Percentiles rank a stretch among this genome's conserved stretches.
These are phyloP conservation scores for Drosophila lutescens DNA, from an alignment of 2,888 invertebrate species.

Conservation along the genomic window DNA sequence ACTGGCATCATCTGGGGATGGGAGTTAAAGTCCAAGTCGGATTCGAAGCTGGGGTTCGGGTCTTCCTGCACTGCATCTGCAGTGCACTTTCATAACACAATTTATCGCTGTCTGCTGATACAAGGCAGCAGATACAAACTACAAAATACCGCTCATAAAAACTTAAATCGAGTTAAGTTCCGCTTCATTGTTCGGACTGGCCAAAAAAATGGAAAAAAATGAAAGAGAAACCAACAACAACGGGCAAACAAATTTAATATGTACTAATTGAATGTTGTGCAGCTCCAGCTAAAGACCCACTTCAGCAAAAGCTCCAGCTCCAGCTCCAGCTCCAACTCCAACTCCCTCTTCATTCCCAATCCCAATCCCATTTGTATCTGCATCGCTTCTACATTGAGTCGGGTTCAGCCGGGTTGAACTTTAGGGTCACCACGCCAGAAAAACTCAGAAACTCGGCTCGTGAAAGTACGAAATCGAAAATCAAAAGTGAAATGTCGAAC, in stretches of 20 bases:
- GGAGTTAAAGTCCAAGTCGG: constrained; percentile 2
- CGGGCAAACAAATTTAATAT: constrained; percentile 66
- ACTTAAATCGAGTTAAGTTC: constrained; percentile 69
- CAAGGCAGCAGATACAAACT: constrained; percentile 48
- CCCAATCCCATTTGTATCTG: constrained; percentile 38
- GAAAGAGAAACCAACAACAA: constrained; percentile 45
- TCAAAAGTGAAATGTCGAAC: constrained; percentile 68
- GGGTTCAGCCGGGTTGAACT: constrained; percentile 54
- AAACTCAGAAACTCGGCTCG: constrained; percentile 51
- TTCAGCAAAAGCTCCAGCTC: constrained; percentile 7
- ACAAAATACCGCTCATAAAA: constrained; percentile 59
- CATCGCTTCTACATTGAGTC: constrained; percentile 43
- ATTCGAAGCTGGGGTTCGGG: constrained; percentile 30
- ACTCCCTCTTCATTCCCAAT: not conserved
- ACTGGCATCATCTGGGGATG: constrained; percentile 29
- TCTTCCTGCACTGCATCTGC: constrained; percentile 44
- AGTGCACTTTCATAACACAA: constrained; percentile 52
- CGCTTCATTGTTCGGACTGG: constrained; percentile 64
- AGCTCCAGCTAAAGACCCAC: constrained; percentile 29
- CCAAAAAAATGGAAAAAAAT: constrained; percentile 22
- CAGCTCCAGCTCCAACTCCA: constrained; percentile 17
- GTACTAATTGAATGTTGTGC: constrained; percentile 73
- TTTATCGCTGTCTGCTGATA: constrained; percentile 53
- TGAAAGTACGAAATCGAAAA: constrained; percentile 71
- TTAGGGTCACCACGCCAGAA: constrained; percentile 51